Conservation (phyloP, 2,888 invertebrate genomes). For the Plebejus melissa region DNA sequence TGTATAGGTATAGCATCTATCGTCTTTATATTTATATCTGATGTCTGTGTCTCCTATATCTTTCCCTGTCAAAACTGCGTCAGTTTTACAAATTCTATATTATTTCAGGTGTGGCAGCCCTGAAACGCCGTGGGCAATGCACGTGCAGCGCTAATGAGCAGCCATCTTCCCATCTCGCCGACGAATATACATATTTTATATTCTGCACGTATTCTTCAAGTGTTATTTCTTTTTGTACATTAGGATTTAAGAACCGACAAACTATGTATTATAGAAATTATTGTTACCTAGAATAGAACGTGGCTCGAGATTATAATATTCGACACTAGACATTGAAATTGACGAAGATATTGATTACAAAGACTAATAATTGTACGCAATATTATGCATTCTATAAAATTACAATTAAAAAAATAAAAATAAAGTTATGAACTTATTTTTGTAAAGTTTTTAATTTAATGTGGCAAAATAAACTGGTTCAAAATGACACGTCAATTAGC, state of each 20-base stretch:
- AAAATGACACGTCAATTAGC: too few species aligned
- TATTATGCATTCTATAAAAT: too few species aligned
- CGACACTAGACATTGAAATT: not conserved
- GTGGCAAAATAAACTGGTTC: too few species aligned
- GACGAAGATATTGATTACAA: not conserved
- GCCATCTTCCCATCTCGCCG: constrained; percentile 11
- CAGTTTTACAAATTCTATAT: not conserved
- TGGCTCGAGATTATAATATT: not conserved
- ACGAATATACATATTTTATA: not conserved
- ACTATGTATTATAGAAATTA: not conserved
- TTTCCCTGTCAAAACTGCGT: too few species aligned
- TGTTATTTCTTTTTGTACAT: not conserved
- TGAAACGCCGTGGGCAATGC: constrained; percentile 2
- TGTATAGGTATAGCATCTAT: too few species aligned
- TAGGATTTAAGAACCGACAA: not conserved
- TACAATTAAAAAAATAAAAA: too few species aligned
- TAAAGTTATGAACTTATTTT: too few species aligned
- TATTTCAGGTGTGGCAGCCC: not conserved
- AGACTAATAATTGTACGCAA: not conserved
- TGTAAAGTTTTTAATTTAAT: too few species aligned
- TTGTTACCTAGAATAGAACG: not conserved
- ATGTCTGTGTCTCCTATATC: too few species aligned
- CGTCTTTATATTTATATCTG: too few species aligned
- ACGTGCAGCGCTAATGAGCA: constrained; percentile 5
- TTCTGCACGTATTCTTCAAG: constrained; percentile 1